Evolutionary conservation across 1,140 invertebrate species (phyloP).

Genomic region (Andricus grossulariae): DNA sequence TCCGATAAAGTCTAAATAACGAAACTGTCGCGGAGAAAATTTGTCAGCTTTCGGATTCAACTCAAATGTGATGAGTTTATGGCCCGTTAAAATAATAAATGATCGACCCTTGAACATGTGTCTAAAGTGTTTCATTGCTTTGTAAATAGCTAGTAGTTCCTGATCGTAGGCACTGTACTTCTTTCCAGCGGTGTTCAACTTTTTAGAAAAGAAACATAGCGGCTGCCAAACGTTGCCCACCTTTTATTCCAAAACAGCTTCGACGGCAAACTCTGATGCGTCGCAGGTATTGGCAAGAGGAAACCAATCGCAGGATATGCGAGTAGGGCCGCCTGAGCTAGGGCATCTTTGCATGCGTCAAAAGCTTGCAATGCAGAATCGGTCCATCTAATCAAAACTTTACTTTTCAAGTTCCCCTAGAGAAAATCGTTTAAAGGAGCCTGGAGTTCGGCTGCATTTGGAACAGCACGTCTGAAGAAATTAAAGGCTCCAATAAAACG

Average conservation of each 20-base stretch:
- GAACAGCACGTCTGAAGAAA: no score
- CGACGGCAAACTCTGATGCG: constrained; percentile 23
- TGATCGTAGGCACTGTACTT: constrained; percentile 39
- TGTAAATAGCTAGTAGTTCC: no score
- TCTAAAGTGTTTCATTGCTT: constrained; percentile 29
- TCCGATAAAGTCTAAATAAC: no score
- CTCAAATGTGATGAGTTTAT: constrained; percentile 29
- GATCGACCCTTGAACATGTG: constrained; percentile 27
- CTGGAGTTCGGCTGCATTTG: no score
- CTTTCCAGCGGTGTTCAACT: constrained; percentile 2
- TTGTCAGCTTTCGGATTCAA: constrained; percentile 37
- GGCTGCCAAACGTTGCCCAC: background rate
- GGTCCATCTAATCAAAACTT: background rate
- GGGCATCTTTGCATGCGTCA: no score
- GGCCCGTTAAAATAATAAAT: constrained; percentile 28
- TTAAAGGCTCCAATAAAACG: no score
- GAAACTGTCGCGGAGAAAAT: constrained; percentile 46
- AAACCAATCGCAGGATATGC: background rate
- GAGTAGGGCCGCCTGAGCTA: no score
- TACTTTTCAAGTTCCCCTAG: constrained; percentile 2
- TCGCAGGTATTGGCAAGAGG: constrained; percentile 2
- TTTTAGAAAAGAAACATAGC: constrained; percentile 30
- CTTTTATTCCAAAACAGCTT: constrained; percentile 7
- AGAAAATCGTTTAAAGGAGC: no score
- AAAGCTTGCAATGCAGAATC: no score